Base-by-base conservation (phyloP, 2,113 vertebrate genomes). In the Anas platyrhynchos region DNA sequence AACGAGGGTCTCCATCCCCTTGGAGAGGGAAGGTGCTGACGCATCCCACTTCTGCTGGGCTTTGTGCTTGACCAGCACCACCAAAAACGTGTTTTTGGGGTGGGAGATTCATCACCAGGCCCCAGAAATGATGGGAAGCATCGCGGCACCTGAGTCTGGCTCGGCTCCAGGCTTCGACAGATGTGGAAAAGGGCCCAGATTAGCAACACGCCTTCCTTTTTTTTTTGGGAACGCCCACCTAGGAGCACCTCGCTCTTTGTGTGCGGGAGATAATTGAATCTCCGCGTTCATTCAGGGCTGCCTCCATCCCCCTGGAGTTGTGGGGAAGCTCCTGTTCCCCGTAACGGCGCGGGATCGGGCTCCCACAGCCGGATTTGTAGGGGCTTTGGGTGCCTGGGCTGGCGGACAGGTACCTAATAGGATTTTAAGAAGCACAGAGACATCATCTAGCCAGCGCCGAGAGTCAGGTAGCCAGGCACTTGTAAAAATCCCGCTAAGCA, bases 391-490 rank as follows among this genome's bases (percentile, higher is more conserved):
- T 16, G 58, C 32, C 83, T 5, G 2, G 10, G 5, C 41, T 15
- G 23, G 34, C 32, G 16, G 54, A 1, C 23, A 43, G 44, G 83
- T 34, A 26, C n/a, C 62, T 21, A 8, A 31, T 4, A 26, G 65
- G 76, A 29, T 25, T 73, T 55, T 13, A 32, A 27, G 67, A n/a
- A 79, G 71, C 46, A 7, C 0, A 0, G 63, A 43, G 44, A 36
- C 32, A 7, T 27, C 32, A 7, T 27, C 55, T n/a, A n/a, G 54
- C 50, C 1, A 0, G 10, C 26, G 0, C 1, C 8, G 41, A 48
- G 54, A 32, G 5, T 27, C 16, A 3, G 65, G 34, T 56, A 12
- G 21, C 27, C 6, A 16, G 27, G 59, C 38, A 2, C 59, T 32
- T 9, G 38, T 15, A 34, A 29, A 44, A 77, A 61, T 41, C 56